phyloP scores from a whole-genome alignment of 2,113 vertebrate species.

The Patagioenas fasciata region DNA sequence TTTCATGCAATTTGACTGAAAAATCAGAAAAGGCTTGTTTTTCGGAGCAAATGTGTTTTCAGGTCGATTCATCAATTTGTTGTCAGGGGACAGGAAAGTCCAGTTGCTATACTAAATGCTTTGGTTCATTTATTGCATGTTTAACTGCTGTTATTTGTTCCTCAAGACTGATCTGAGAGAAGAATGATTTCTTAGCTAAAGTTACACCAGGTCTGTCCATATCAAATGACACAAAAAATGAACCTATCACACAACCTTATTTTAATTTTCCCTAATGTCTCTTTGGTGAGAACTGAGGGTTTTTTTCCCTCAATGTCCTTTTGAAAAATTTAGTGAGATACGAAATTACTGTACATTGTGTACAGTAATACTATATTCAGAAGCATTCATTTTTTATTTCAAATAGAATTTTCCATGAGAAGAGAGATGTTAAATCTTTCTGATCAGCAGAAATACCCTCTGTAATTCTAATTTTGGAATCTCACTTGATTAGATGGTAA shows the following conservation, averaged over 20 bases:
- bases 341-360: background rate
- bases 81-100: background rate
- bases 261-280: background rate
- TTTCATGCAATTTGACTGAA: background rate
- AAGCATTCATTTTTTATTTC: slow-evolving; percentile 36
- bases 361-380: background rate
- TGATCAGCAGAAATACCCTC: slow-evolving; percentile 33
- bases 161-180: background rate
- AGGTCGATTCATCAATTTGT: background rate
- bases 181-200: background rate
- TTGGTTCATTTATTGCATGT: background rate
- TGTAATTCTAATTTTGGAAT: slow-evolving; percentile 15
- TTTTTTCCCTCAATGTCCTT: background rate
- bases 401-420: slow-evolving; percentile 13
- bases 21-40: background rate
- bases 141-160: background rate
- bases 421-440: slow-evolving; percentile 2
- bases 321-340: background rate
- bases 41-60: background rate
- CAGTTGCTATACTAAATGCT: background rate
- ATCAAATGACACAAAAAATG: background rate
- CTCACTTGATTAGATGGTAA: background rate
- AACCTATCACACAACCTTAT: background rate
- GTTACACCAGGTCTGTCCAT: background rate
- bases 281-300: background rate